Evolutionary conservation across 2,797 vertebrate species (phyloP).

Genomic region (Chiloscyllium punctatum): DNA sequence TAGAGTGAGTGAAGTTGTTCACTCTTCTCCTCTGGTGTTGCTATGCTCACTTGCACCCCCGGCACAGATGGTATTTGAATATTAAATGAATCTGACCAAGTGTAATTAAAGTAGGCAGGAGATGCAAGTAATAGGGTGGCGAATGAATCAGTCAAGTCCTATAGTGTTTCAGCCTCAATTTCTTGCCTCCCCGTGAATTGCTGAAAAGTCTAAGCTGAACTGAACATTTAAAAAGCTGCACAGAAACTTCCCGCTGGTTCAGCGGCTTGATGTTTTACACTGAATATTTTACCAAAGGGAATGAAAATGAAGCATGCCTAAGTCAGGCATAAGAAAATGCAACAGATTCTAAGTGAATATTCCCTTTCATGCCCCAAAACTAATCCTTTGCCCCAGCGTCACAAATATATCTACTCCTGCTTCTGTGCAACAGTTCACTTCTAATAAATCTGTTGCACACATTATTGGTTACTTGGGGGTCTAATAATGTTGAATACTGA

Average conservation of each 20-base stretch:
- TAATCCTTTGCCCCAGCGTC: not conserved
- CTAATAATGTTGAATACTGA: not conserved
- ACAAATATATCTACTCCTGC: not conserved
- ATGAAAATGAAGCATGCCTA: not conserved
- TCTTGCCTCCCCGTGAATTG: not conserved
- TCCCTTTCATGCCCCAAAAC: not conserved
- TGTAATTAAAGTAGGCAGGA: not conserved
- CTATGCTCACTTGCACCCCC: not conserved
- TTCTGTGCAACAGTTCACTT: not conserved
- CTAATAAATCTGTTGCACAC: not conserved
- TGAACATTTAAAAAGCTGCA: not conserved
- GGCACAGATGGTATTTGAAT: not conserved
- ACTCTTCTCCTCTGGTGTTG: not conserved
- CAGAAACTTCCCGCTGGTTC: not conserved
- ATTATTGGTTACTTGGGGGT: not conserved
- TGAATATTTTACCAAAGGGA: not conserved
- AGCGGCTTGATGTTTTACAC: not conserved
- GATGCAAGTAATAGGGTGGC: not conserved
- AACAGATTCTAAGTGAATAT: not conserved
- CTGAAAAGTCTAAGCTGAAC: not conserved
- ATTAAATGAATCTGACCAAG: not conserved
- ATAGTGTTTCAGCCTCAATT: not conserved
- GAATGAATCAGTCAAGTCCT: not conserved
- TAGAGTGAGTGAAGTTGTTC: not conserved
- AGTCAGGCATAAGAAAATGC: not conserved